Percentiles rank a stretch among this genome's conserved stretches.
Conservation (phyloP, 2,797 vertebrate species). For the Mus spretus region DNA sequence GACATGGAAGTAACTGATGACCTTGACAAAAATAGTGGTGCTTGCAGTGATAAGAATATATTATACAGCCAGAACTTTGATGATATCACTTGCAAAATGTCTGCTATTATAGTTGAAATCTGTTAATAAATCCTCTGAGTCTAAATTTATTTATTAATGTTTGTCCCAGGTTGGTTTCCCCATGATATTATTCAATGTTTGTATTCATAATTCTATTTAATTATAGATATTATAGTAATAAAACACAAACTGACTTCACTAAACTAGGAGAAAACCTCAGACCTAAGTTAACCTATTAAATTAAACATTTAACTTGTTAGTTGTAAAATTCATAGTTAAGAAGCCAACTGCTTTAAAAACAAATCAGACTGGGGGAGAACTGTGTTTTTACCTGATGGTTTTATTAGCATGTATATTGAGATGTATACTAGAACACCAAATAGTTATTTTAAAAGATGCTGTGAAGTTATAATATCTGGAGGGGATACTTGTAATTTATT, state of each 20-base stretch:
- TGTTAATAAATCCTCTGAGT: neutral
- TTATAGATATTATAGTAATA: neutral
- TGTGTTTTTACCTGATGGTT: neutral
- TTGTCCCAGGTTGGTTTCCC: neutral
- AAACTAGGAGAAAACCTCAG: neutral
- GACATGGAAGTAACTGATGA: neutral
- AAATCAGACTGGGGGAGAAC: neutral
- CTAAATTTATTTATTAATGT: neutral
- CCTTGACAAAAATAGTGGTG: neutral
- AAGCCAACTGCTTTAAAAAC: constrained; percentile 50
- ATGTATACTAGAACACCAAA: constrained; percentile 27
- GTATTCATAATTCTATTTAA: neutral
- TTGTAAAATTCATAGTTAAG: constrained; percentile 34
- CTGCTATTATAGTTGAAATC: neutral
- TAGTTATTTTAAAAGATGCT: constrained; percentile 39
- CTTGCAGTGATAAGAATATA: neutral
- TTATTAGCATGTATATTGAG: constrained; percentile 1
- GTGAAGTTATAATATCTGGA: constrained; percentile 53
- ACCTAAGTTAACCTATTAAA: neutral
- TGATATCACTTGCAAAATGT: neutral
- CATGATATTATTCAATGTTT: neutral
- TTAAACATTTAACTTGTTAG: neutral
- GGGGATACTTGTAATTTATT: constrained; percentile 57
- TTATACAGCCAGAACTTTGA: neutral
- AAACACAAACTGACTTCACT: neutral